Conservation (phyloP, 2,113 vertebrate genomes). For the Panthera leo region DNA sequence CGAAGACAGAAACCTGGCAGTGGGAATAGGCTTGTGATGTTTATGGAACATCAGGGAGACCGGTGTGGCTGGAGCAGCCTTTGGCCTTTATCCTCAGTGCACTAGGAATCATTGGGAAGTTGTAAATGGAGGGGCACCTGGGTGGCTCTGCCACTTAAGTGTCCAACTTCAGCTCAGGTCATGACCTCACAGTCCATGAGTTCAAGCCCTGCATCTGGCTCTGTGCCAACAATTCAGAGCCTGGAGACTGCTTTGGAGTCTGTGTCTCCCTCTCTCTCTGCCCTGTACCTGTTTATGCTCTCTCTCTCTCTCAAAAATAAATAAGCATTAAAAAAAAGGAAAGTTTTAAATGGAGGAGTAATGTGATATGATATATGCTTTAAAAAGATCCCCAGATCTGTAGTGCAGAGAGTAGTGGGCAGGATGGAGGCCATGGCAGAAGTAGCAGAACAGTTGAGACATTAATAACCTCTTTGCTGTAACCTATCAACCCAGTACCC, state of each 20-base stretch:
- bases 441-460: not conserved
- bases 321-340: no score
- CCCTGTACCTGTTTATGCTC: no score
- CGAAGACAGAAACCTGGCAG: no score
- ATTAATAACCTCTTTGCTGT: not conserved
- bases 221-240: no score
- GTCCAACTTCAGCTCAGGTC: no score
- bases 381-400: not conserved
- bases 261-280: no score
- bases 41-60: not conserved
- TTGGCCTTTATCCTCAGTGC: not conserved
- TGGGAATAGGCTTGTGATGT: not conserved
- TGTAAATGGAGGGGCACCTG: not conserved
- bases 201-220: no score
- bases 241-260: no score
- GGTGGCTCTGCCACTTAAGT: no score
- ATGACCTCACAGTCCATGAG: no score
- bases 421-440: not conserved
- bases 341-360: not conserved
- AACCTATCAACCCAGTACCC: not conserved
- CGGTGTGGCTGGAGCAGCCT: not conserved
- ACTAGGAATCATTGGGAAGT: not conserved
- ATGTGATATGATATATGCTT: not conserved
- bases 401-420: not conserved
- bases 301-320: no score